Evolutionary conservation across 2,797 vertebrate genomes (phyloP).

Genomic region (Rousettus madagascariensis): DNA sequence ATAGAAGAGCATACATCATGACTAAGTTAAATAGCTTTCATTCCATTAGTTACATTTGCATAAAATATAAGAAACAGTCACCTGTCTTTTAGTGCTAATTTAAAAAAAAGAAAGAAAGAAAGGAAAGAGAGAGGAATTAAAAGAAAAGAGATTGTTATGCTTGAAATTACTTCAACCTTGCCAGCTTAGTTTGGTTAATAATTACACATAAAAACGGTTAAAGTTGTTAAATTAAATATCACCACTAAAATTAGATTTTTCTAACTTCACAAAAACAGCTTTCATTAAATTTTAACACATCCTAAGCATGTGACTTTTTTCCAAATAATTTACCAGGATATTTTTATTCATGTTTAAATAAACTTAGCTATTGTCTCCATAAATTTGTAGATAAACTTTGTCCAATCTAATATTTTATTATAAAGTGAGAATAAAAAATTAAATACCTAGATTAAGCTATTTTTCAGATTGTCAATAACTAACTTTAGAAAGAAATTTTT

Average conservation of each 20-base stretch:
- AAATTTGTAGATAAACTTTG: not conserved
- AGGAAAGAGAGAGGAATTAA: too few species aligned
- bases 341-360: constrained; percentile 3
- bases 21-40: not conserved
- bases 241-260: constrained; percentile 4
- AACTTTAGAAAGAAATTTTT: not conserved
- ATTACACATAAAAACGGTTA: not conserved
- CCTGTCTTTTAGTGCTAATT: not conserved
- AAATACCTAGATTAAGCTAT: not conserved
- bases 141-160: not conserved
- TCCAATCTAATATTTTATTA: not conserved
- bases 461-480: constrained; percentile 4
- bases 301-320: not conserved
- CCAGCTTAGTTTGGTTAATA: not conserved
- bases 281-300: not conserved
- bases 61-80: constrained; percentile 9
- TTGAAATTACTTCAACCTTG: constrained; percentile 7
- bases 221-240: not conserved
- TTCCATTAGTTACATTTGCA: not conserved
- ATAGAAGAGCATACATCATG: not conserved
- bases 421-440: not conserved
- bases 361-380: not conserved
- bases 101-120: not conserved
- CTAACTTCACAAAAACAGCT: not conserved
- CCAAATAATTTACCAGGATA: not conserved